phyloP scores from a whole-genome alignment of 2,113 vertebrate species.

The Epinephelus moara region DNA sequence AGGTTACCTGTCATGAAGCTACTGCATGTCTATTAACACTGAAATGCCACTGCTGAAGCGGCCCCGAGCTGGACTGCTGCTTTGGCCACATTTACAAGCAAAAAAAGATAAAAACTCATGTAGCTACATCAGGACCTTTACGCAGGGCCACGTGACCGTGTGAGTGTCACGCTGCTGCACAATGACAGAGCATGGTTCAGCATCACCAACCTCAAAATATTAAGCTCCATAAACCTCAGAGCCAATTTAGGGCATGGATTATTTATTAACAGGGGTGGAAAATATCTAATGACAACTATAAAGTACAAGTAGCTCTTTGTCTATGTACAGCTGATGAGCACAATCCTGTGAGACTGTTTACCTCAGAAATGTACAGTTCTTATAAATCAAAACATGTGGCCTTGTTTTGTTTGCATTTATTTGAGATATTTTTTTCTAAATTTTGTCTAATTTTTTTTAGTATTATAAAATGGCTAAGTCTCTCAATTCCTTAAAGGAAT shows the following conservation, averaged over 20 bases:
- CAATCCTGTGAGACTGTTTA: too few species aligned
- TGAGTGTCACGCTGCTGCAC: not conserved
- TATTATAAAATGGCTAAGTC: not conserved
- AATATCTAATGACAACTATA: too few species aligned
- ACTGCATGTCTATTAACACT: conserved; percentile 80
- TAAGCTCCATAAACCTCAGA: not conserved
- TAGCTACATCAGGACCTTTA: not conserved
- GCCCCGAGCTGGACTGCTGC: not conserved
- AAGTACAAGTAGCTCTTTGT: too few species aligned
- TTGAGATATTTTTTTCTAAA: too few species aligned
- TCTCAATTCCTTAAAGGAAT: too few species aligned
- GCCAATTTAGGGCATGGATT: not conserved
- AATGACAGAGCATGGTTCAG: not conserved
- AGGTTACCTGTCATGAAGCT: conserved; percentile 78
- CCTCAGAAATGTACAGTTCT: too few species aligned
- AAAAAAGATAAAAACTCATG: conserved; percentile 17
- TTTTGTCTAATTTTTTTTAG: not conserved
- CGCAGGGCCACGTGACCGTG: not conserved
- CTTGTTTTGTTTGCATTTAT: not conserved
- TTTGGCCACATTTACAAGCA: conserved; percentile 31
- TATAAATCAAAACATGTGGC: not conserved
- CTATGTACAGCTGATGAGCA: too few species aligned
- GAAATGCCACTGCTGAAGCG: conserved; percentile 41
- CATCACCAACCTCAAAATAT: not conserved
- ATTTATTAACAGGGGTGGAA: not conserved